phyloP scores from a whole-genome alignment of 2,113 vertebrate species.

The Thomomys bottae region DNA sequence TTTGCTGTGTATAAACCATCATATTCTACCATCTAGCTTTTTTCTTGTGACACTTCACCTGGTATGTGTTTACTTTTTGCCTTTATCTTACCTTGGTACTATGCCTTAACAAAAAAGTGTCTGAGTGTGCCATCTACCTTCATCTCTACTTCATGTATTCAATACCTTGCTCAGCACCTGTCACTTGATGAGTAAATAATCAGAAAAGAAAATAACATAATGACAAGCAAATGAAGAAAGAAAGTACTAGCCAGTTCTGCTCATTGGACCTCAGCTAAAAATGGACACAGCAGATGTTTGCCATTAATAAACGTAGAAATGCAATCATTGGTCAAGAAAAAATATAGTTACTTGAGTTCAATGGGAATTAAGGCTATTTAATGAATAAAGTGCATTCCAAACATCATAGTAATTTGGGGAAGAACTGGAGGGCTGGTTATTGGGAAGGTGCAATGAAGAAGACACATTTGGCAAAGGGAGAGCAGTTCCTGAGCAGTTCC shows the following conservation, averaged over 20 bases:
- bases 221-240: neutral
- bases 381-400: neutral
- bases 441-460: neutral
- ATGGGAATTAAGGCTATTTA: neutral
- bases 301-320: neutral
- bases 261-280: neutral
- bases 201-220: neutral
- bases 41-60: neutral
- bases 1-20: neutral
- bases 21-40: neutral
- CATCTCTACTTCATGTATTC: neutral
- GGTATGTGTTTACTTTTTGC: neutral
- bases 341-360: neutral
- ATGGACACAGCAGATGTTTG: neutral
- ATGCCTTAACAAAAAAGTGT: neutral
- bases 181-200: neutral
- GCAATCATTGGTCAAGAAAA: neutral
- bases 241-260: neutral
- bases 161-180: neutral
- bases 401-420: neutral
- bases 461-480: neutral
- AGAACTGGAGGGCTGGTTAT: neutral
- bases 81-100: neutral
- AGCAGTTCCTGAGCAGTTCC: neutral
- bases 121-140: neutral